Conservation (phyloP, 2,113 vertebrate genomes). For the Antigone vipio region DNA sequence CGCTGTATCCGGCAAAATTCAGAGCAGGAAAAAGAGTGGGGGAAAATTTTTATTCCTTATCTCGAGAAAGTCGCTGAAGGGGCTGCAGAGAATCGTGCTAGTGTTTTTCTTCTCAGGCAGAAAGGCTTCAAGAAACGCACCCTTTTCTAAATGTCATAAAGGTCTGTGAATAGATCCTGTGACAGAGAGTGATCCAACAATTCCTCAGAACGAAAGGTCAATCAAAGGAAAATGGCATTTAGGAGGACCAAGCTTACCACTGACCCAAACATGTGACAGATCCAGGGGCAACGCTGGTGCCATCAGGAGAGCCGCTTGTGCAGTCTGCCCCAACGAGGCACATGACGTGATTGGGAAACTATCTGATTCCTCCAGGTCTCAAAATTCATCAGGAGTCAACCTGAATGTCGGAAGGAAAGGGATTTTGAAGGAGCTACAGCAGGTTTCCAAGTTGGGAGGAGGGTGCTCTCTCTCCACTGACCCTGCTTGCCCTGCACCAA, state of each 20-base stretch:
- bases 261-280: conserved; percentile 53
- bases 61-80: neutral
- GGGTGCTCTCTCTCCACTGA: neutral
- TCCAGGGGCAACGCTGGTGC: conserved; percentile 42
- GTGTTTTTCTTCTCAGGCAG: neutral
- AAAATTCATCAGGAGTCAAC: conserved; percentile 66
- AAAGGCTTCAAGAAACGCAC: conserved; percentile 8
- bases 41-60: neutral
- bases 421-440: conserved; percentile 53
- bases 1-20: neutral
- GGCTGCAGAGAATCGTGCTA: neutral
- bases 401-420: conserved; percentile 63
- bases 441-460: conserved; percentile 13
- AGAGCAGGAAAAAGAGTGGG: neutral
- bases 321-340: neutral
- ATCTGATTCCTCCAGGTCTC: conserved; percentile 65
- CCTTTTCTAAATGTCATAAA: conserved; percentile 52
- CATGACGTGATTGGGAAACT: conserved; percentile 66
- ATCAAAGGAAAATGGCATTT: conserved; percentile 68
- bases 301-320: neutral
- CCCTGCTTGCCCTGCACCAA: conserved; percentile 37
- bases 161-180: conserved; percentile 46
- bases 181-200: conserved; percentile 55
- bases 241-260: conserved; percentile 35
- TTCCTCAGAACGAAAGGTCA: conserved; percentile 69